Percentiles rank a stretch among this genome's conserved stretches.
phyloP scores from a whole-genome alignment of 2,888 invertebrate genomes.

The Spisula solida region DNA sequence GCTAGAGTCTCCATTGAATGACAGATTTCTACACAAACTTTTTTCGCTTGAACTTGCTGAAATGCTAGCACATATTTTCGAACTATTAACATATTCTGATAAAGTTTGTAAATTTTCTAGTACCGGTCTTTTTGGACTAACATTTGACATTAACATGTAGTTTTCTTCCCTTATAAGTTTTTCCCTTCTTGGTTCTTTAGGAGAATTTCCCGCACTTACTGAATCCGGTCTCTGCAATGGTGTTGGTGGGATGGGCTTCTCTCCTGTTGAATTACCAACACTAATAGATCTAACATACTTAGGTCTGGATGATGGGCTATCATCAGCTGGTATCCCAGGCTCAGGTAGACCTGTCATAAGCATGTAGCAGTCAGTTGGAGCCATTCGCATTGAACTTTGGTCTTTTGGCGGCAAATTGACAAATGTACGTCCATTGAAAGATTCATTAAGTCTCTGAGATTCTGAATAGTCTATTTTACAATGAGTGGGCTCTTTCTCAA shows the following conservation, averaged over 20 bases:
- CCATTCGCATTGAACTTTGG: conserved; percentile 42
- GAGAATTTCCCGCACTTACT: conserved; percentile 71
- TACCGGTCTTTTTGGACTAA: conserved; percentile 73
- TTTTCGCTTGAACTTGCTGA: neutral
- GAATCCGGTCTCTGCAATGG: conserved; percentile 51
- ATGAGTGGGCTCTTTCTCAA: conserved; percentile 67
- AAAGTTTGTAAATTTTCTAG: conserved; percentile 73
- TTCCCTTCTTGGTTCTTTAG: conserved; percentile 59
- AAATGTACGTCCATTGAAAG: conserved; percentile 63
- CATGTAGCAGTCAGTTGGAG: conserved; percentile 75
- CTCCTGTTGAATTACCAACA: conserved; percentile 67
- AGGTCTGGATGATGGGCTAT: conserved; percentile 50
- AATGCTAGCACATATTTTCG: conserved; percentile 20
- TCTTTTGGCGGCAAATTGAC: conserved; percentile 69
- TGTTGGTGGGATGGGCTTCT: conserved; percentile 18
- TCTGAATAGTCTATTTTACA: conserved; percentile 62
- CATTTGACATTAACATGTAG: conserved; percentile 81
- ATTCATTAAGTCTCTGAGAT: conserved; percentile 67
- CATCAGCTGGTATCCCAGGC: conserved; percentile 59
- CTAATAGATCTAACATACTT: conserved; percentile 73
- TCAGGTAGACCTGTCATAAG: conserved; percentile 79
- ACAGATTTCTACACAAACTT: conserved; percentile 42
- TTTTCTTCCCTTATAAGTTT: conserved; percentile 77
- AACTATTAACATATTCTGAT: conserved; percentile 67
- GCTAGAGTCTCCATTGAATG: conserved; percentile 37